Percentiles rank a stretch among this genome's conserved stretches.
Conservation (phyloP, 2,113 vertebrate species). For the Malurus melanocephalus region DNA sequence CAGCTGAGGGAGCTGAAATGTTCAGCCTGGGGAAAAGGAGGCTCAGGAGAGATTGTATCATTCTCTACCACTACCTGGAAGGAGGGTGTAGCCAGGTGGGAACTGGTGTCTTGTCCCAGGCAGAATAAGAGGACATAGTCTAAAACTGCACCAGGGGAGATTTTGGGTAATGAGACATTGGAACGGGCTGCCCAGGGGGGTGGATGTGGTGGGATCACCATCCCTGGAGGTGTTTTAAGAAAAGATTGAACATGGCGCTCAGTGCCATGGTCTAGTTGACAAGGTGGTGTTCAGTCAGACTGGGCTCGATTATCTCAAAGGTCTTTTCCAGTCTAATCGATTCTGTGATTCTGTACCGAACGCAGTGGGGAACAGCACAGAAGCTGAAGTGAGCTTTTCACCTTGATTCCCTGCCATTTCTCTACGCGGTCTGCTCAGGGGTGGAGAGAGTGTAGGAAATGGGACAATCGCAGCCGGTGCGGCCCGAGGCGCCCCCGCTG, state of each 20-base stretch:
- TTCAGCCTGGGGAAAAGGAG: neutral
- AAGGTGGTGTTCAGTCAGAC: neutral
- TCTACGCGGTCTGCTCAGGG: neutral
- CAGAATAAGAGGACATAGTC: neutral
- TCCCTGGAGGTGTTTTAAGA: neutral
- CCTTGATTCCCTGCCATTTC: neutral
- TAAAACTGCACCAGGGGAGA: neutral
- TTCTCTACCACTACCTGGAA: neutral
- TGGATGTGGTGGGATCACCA: neutral
- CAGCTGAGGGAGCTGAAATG: neutral
- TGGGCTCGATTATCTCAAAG: too few species aligned
- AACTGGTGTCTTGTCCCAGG: neutral
- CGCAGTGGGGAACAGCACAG: neutral
- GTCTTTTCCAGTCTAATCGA: neutral
- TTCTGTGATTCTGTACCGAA: neutral
- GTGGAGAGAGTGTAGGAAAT: accelerated
- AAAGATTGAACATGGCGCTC: neutral
- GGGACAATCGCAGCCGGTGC: accelerated
- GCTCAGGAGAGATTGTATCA: accelerated
- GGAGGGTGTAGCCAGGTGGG: neutral
- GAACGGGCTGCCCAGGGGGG: neutral
- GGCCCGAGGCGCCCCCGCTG: accelerated
- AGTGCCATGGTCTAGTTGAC: too few species aligned
- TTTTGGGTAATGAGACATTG: neutral
- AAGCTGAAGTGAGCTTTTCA: neutral